Base-by-base conservation (phyloP, 1,140 invertebrate genomes). In the Amyelois transitella region DNA sequence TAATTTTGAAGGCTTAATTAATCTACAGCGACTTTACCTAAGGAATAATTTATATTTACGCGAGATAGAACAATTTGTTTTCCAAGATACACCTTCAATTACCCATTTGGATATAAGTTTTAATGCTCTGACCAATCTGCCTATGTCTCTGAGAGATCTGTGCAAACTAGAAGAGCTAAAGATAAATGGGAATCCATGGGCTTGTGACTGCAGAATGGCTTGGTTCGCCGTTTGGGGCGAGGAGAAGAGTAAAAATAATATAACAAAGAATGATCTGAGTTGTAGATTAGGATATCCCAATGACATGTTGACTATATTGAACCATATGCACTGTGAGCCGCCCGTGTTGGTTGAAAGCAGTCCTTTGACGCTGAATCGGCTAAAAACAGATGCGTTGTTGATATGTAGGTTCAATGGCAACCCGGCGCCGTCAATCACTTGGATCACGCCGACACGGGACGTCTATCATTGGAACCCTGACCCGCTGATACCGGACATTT, bases 151-250 rank as follows among this genome's bases (percentile, higher is more conserved):
- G 21, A 90, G 91, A 8, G 87, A 91, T 56, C 83, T 96, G 43
- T 77, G 86, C 4, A 84, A 90, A 32, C 77, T 97, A 38, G 76
- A 89, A 28, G 86, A 91, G 52, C 75, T 98, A 10, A 91, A 91
- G 44, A 90, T 97, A 20, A 81, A 91, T 12, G 91, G 92, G 21
- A 98, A 98, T 80, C 91, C 92, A 0, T 95, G 95, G 91, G 91
- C 91, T 4, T 98, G 97, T 89, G 94, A 97, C 77, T 98, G 97
- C 76, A 90, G 93, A n/a, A 93, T 96, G 90, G 92, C 92, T 47
- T 98, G 96, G 96, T 92, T 97, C 53, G 89, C 91, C 0, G 75
- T 89, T 10, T 96, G 94, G 93, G 86, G 91, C 8, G 89, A 92
- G 19, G 89, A 92, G 21, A 70, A 69, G 38, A 69, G 80, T 18